Evolutionary conservation across 1,140 invertebrate species (phyloP).

Genomic region (Vollenhovia emeryi): DNA sequence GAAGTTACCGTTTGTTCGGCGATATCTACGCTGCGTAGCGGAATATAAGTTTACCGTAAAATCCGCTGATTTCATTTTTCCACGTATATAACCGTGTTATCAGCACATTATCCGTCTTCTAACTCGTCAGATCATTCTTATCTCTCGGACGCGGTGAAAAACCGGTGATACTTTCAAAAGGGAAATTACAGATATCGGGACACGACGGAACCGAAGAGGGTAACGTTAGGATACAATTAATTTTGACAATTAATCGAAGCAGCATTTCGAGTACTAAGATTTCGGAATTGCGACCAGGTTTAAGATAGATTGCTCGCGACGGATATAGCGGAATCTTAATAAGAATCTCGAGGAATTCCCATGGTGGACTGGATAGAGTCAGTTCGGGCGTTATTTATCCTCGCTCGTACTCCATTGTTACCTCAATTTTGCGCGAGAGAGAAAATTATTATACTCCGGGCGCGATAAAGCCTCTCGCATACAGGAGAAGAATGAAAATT

Average conservation of each 20-base stretch:
- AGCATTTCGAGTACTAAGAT: not conserved
- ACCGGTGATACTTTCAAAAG: not conserved
- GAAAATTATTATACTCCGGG: slow-evolving; percentile 51
- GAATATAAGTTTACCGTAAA: slow-evolving; percentile 20
- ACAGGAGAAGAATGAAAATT: slow-evolving; percentile 44
- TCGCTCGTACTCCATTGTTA: slow-evolving; percentile 40
- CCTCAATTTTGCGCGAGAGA: slow-evolving; percentile 27
- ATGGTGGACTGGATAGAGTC: slow-evolving; percentile 14
- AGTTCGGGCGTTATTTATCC: slow-evolving; percentile 46
- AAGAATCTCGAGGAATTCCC: slow-evolving; percentile 37
- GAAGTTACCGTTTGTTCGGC: slow-evolving; percentile 34
- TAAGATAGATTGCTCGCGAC: slow-evolving; percentile 5
- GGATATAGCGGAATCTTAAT: slow-evolving; percentile 39
- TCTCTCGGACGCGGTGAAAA: not conserved
- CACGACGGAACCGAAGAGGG: not conserved
- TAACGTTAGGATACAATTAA: not conserved
- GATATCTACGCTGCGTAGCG: slow-evolving; percentile 18
- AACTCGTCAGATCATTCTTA: not conserved
- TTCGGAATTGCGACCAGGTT: not conserved
- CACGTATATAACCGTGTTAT: not conserved
- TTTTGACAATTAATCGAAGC: not conserved
- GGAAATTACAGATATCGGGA: not conserved
- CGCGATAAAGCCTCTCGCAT: slow-evolving; percentile 40
- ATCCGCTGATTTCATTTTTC: slow-evolving; percentile 37
- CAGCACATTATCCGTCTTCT: slow-evolving; percentile 7